phyloP scores from a whole-genome alignment of 2,888 invertebrate species.

The Ganaspis brasiliensis region DNA sequence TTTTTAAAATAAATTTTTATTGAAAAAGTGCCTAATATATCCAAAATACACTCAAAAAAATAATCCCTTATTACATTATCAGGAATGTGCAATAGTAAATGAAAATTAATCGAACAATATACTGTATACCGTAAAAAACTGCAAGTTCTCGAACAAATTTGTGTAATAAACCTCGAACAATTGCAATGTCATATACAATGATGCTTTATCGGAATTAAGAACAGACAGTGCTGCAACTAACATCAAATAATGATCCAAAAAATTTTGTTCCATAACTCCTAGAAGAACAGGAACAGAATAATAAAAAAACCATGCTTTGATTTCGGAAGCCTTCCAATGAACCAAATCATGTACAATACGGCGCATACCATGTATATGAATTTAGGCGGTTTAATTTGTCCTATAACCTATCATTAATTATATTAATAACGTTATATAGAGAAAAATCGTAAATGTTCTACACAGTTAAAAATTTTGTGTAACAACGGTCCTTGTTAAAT shows the following conservation, averaged over 20 bases:
- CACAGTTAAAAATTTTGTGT: too few species aligned
- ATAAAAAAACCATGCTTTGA: constrained; percentile 48
- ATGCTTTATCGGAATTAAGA: background rate
- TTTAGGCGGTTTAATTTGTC: constrained; percentile 49
- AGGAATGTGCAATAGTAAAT: constrained; percentile 41
- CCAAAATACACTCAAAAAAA: too few species aligned
- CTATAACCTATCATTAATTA: constrained; percentile 50
- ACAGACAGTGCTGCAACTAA: background rate
- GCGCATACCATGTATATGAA: constrained; percentile 51
- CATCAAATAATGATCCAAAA: constrained; percentile 28
- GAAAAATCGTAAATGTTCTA: background rate
- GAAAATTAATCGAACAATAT: constrained; percentile 44
- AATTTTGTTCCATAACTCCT: constrained; percentile 29
- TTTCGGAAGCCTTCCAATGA: constrained; percentile 55
- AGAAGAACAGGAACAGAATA: constrained; percentile 42
- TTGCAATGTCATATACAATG: too few species aligned
- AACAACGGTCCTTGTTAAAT: too few species aligned
- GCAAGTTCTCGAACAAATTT: constrained; percentile 9
- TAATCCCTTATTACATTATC: constrained; percentile 26
- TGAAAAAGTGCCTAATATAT: too few species aligned
- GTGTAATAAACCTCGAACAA: background rate
- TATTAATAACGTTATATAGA: constrained; percentile 12
- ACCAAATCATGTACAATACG: constrained; percentile 45
- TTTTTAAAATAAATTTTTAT: too few species aligned
- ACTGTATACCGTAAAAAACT: background rate